Evolutionary conservation across 2,797 vertebrate genomes (phyloP), one percentile per base, ranked within the genome.

Genomic region (Labeo calbasu): DNA sequence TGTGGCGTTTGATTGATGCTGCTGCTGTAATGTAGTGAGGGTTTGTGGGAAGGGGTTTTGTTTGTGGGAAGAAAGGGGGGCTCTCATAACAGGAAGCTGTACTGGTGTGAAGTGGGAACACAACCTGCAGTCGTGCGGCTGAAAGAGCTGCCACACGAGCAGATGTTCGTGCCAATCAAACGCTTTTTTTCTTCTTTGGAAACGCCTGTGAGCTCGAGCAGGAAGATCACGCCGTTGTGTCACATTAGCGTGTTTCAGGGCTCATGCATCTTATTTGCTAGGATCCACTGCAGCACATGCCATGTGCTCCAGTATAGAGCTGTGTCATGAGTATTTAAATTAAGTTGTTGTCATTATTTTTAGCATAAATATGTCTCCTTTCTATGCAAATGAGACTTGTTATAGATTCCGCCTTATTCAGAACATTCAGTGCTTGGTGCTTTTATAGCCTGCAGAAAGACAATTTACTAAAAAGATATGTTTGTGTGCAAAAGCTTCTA

Each of bases 1-100:
- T 17, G 25, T 57, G 21, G 48, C 23, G 11, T 69, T 77, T 85
- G 79, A 81, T 81, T 68, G 79, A 79, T 79, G 77, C 55, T 46
- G 59, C 57, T 63, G 40, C 55, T 77, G 40, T 48, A 17, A 46
- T 46, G n/a, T 59, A 59, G 21, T 77, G 75, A 48, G 36, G 8
- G 4, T 59, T 77, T 61, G 75, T 77, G 57, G 55, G 2, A 77
- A 46, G 8, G 2, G 28, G 11, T 7, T 57, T 77, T 59, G 32
- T 59, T 77, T 77, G 75, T 36, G 8, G 21, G 75, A 13, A 23
- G 43, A 72, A 51, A 11, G 8, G 48, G 15, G 57, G 11, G n/a
- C 23, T 61, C 59, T 61, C 59, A 61, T 61, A 61, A 61, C 23
- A n/a, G 68, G 19, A 70, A 43, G 68, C 15, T 40, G 15, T 63